A percentile compares a stretch with the other conserved stretches of the same genome.
phyloP scores from a whole-genome alignment of 2,113 vertebrate genomes.

The Eptatretus burgeri region DNA sequence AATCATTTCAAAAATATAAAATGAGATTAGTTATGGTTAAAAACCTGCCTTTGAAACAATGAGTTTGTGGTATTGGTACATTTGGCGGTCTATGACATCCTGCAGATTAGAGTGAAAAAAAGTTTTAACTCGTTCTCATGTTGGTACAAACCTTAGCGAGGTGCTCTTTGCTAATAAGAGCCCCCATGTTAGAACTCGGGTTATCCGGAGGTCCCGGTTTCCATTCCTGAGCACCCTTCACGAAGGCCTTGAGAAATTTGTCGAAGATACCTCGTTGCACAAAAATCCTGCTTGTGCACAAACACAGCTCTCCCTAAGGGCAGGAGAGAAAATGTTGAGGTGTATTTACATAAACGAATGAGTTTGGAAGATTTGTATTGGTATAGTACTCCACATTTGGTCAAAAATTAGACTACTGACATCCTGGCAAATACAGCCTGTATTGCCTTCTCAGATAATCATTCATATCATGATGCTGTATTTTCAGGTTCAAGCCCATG shows the following conservation, averaged over 20 bases:
- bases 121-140: too few species aligned
- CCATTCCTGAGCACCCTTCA: constrained; percentile 44
- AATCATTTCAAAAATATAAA: too few species aligned
- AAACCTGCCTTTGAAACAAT: too few species aligned
- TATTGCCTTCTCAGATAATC: not conserved
- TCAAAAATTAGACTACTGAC: not conserved
- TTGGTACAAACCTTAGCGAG: constrained; percentile 37
- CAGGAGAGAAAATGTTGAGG: constrained; percentile 6
- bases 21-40: too few species aligned
- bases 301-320: constrained; percentile 61
- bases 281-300: constrained; percentile 86
- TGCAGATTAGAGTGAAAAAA: too few species aligned
- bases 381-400: not conserved
- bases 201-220: constrained; percentile 48
- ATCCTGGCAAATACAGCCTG: not conserved
- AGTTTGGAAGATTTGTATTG: not conserved
- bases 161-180: constrained; percentile 71
- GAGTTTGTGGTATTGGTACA: too few species aligned
- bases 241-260: constrained; percentile 53
- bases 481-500: not conserved
- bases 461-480: not conserved
- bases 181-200: constrained; percentile 27
- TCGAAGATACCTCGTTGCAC: constrained; percentile 48
- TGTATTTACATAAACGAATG: not conserved
- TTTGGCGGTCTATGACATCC: too few species aligned